Conservation (phyloP, 2,113 vertebrate genomes). For the Platysternon megacephalum region DNA sequence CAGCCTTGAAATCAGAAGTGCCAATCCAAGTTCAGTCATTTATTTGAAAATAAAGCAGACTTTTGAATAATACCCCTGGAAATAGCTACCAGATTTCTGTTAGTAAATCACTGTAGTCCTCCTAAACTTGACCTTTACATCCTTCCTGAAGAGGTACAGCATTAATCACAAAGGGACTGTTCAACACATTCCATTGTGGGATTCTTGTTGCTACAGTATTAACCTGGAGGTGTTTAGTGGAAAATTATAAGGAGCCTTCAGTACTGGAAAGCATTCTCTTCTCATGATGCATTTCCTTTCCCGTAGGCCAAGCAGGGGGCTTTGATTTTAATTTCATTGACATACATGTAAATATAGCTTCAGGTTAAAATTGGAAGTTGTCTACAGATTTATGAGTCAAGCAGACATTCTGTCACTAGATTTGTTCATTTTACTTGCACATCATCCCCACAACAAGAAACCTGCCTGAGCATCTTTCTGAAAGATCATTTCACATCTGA, state of each 20-base stretch:
- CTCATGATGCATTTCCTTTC: constrained; percentile 65
- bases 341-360: constrained; percentile 59
- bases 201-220: constrained; percentile 62
- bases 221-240: constrained; percentile 57
- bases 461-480: constrained; percentile 43
- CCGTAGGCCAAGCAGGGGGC: constrained; percentile 45
- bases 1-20: constrained; percentile 46
- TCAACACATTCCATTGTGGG: constrained; percentile 56
- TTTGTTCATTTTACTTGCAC: constrained; percentile 54
- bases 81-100: constrained; percentile 57
- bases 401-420: constrained; percentile 66
- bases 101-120: constrained; percentile 63
- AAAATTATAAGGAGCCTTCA: constrained; percentile 65
- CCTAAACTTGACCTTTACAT: constrained; percentile 67
- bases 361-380: constrained; percentile 68
- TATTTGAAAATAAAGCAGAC: constrained; percentile 59
- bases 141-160: constrained; percentile 53
- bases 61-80: constrained; percentile 66
- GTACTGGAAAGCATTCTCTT: constrained; percentile 61
- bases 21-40: constrained; percentile 42
- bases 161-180: constrained; percentile 58
- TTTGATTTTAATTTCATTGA: constrained; percentile 68
- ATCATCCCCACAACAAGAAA: constrained; percentile 4
- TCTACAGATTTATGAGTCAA: constrained; percentile 72
- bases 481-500: constrained; percentile 11